Evolutionary conservation across 2,797 vertebrate genomes (phyloP).

Genomic region (Petrocephalus sullivani): DNA sequence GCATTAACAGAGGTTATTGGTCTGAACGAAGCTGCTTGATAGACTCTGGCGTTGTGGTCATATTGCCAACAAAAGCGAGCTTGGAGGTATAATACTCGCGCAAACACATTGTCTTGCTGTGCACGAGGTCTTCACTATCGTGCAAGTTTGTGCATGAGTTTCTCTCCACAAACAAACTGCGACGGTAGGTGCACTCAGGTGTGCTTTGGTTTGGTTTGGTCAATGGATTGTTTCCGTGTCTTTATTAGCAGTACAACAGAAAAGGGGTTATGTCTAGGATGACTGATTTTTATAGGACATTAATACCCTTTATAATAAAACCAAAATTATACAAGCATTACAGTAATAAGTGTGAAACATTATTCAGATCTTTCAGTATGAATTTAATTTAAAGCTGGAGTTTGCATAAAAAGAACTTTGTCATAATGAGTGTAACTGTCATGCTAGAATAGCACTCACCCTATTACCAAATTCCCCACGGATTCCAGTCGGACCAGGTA

Average conservation of each 20-base stretch:
- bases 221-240: neutral
- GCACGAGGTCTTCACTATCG: neutral
- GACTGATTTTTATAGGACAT: neutral
- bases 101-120: neutral
- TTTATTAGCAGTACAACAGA: neutral
- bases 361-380: neutral
- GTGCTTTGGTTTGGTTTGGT: neutral
- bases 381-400: neutral
- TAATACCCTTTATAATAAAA: neutral
- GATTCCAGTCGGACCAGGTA: conserved; percentile 91
- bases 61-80: neutral
- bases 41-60: neutral
- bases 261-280: neutral
- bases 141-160: neutral
- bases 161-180: neutral
- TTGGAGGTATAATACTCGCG: neutral
- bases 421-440: neutral
- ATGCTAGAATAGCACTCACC: conserved; percentile 66
- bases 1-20: neutral
- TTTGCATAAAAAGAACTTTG: neutral
- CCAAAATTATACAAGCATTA: neutral
- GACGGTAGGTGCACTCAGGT: neutral
- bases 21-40: neutral
- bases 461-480: conserved; percentile 81
- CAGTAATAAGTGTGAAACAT: neutral